Evolutionary conservation across 2,797 vertebrate species (phyloP).

Genomic region (Gouania willdenowi): DNA sequence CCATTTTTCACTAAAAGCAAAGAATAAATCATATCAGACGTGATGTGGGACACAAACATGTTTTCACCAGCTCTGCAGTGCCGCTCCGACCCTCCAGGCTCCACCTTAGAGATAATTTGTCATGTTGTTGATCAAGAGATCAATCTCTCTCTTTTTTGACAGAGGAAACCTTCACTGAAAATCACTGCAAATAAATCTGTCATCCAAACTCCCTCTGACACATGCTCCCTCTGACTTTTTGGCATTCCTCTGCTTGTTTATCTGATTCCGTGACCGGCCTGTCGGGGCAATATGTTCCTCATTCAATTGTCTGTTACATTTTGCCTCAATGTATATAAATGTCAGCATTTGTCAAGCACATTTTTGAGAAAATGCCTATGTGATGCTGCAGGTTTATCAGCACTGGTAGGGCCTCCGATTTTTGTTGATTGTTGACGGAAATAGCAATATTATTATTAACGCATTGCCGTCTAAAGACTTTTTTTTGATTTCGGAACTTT

Average conservation of each 20-base stretch:
- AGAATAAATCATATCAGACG: background rate
- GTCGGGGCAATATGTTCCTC: slow-evolving; percentile 1
- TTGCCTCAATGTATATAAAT: background rate
- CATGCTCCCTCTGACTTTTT: slow-evolving; percentile 30
- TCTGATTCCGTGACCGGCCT: background rate
- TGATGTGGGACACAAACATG: slow-evolving; percentile 1
- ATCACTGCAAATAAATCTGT: slow-evolving; percentile 10
- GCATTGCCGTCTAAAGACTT: too few relatives aligned
- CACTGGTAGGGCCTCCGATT: background rate
- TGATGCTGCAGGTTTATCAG: slow-evolving; percentile 4
- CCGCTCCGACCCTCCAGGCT: slow-evolving; percentile 14
- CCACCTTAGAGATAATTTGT: slow-evolving; percentile 24
- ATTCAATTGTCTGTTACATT: background rate
- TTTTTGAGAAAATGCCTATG: background rate
- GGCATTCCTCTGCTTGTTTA: background rate
- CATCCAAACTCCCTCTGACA: slow-evolving; percentile 10
- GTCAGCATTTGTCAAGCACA: background rate
- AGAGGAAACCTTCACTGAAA: slow-evolving; percentile 4
- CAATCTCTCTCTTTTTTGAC: slow-evolving; percentile 14
- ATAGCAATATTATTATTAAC: too few relatives aligned
- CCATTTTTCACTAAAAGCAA: background rate
- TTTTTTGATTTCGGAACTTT: too few relatives aligned
- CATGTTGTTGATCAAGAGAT: slow-evolving; percentile 20
- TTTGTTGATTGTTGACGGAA: too few relatives aligned
- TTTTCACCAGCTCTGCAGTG: slow-evolving; percentile 23